A percentile compares a stretch with the other conserved stretches of the same genome.
phyloP scores from a whole-genome alignment of 2,888 invertebrate genomes.

The Drosophila phalerata region DNA sequence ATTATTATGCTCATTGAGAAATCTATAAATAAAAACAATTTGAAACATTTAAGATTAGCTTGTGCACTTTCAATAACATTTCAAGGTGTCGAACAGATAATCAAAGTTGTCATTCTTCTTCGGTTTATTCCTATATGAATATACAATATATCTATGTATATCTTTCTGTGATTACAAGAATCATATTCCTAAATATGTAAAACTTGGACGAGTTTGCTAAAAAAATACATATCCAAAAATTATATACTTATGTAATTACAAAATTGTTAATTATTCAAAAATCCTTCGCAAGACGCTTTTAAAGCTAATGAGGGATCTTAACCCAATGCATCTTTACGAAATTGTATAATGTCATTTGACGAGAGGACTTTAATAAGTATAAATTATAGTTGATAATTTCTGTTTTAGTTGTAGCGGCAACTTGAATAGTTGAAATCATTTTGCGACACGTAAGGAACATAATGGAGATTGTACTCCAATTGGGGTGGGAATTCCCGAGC shows the following conservation, averaged over 20 bases:
- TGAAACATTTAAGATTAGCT: constrained; percentile 28
- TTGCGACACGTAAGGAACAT: constrained; percentile 41
- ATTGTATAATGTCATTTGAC: constrained; percentile 20
- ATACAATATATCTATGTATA: constrained; percentile 11
- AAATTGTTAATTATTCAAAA: constrained; percentile 35
- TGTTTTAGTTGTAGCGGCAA: neutral
- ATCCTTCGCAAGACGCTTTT: constrained; percentile 11
- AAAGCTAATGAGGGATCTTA: constrained; percentile 22
- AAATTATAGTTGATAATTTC: constrained; percentile 2
- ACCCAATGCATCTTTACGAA: constrained; percentile 12
- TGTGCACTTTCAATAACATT: constrained; percentile 46
- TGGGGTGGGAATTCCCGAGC: constrained; percentile 11
- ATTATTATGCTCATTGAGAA: constrained; percentile 36
- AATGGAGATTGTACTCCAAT: neutral
- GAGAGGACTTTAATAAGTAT: constrained; percentile 29
- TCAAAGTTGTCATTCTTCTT: constrained; percentile 18
- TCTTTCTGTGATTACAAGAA: constrained; percentile 41
- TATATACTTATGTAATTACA: constrained; percentile 33
- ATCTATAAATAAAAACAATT: constrained; percentile 47
- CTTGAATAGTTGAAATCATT: constrained; percentile 22
- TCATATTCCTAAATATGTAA: constrained; percentile 60
- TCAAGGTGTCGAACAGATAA: constrained; percentile 31
- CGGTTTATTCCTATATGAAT: constrained; percentile 19
- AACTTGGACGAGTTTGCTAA: constrained; percentile 59
- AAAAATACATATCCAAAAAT: constrained; percentile 52